Evolutionary conservation across 2,113 vertebrate species (phyloP).

Genomic region (Cervus canadensis): DNA sequence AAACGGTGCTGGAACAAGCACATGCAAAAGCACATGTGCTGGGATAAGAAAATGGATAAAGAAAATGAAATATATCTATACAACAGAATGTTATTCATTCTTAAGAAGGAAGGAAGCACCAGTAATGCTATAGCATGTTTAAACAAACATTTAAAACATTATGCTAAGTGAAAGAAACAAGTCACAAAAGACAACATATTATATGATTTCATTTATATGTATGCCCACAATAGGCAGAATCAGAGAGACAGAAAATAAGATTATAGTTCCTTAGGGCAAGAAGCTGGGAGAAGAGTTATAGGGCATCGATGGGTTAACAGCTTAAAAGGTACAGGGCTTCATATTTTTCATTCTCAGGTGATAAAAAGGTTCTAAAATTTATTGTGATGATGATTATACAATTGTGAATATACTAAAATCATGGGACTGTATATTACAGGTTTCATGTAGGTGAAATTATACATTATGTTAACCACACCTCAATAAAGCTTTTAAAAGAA

Average conservation of each 20-base stretch:
- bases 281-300: neutral
- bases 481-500: conserved; percentile 2
- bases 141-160: neutral
- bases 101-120: neutral
- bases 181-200: neutral
- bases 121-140: neutral
- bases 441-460: neutral
- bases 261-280: neutral
- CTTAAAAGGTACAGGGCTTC: neutral
- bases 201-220: neutral
- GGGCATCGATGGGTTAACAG: neutral
- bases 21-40: neutral
- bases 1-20: neutral
- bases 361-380: neutral
- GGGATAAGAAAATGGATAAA: neutral
- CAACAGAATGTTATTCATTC: neutral
- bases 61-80: neutral
- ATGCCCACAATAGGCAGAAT: neutral
- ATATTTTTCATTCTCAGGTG: neutral
- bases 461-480: neutral
- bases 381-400: neutral
- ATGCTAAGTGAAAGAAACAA: neutral
- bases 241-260: neutral
- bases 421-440: neutral
- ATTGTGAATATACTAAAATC: neutral